Percentiles rank a stretch among this genome's conserved stretches.
Conservation (phyloP, 2,113 vertebrate genomes). For the Chloropsis hardwickii region DNA sequence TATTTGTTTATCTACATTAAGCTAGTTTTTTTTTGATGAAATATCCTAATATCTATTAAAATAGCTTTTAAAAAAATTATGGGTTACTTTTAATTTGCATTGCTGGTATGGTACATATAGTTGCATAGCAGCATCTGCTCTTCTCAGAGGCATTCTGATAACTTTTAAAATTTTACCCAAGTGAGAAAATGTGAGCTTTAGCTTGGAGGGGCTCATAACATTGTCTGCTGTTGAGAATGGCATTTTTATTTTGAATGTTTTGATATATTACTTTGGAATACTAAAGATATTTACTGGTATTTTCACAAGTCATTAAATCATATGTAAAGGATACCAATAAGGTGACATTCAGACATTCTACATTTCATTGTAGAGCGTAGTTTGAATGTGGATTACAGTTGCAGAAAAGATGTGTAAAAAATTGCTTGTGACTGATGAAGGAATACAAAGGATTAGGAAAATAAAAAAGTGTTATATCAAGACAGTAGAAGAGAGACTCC, state of each 20-base stretch:
- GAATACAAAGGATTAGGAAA: not conserved
- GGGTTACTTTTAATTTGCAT: not conserved
- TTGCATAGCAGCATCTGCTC: not conserved
- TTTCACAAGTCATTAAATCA: not conserved
- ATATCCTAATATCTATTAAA: not conserved
- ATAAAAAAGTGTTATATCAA: not conserved
- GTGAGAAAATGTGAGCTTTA: not conserved
- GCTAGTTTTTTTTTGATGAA: not conserved
- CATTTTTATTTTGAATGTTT: not conserved
- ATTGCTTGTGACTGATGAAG: not conserved
- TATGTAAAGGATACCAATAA: not conserved
- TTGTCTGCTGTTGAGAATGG: not conserved
- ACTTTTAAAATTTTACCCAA: not conserved
- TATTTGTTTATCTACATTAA: not conserved
- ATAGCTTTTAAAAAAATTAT: not conserved
- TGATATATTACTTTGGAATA: not conserved
- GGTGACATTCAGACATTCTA: not conserved
- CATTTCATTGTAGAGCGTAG: not conserved
- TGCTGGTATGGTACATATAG: not conserved
- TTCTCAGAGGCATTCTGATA: not conserved
- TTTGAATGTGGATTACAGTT: not conserved
- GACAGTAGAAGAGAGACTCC: not conserved
- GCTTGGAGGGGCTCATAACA: not conserved
- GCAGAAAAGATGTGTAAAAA: not conserved
- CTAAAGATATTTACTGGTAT: not conserved